A percentile compares a stretch with the other conserved stretches of the same genome.
Conservation (phyloP, 2,888 invertebrate genomes). For the Heteromyza rotundicornis region DNA sequence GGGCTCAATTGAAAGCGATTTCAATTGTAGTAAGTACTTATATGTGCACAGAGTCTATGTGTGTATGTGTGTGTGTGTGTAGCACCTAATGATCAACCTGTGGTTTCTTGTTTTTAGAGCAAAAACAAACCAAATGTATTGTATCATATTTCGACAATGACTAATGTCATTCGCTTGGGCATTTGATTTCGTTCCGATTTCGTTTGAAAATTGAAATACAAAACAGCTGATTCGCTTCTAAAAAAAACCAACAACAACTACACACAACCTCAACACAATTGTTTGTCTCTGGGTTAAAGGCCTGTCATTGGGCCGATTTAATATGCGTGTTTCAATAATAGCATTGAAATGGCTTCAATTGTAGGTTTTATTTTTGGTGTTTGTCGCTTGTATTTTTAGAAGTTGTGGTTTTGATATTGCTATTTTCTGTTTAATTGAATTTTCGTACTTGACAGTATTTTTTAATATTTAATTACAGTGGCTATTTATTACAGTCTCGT, state of each 20-base stretch:
- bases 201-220: background rate
- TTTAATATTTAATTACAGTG: conserved; percentile 52
- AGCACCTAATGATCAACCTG: no score
- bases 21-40: no score
- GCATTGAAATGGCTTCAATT: background rate
- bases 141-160: background rate
- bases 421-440: conserved; percentile 19
- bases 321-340: background rate
- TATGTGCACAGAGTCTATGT: no score
- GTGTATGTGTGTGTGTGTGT: no score
- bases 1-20: no score
- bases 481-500: no score
- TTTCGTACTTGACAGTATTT: conserved; percentile 53
- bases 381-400: no score
- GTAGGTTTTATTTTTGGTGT: background rate
- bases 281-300: background rate
- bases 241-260: no score
- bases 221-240: background rate
- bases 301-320: conserved; percentile 4
- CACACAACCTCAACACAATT: background rate
- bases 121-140: background rate
- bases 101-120: no score
- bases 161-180: background rate
- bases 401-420: no score
- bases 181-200: background rate